Percentiles rank a stretch among this genome's conserved stretches.
These are phyloP conservation scores for Diplosoma virens DNA, from an alignment of 23 tunicate genomes.

Conservation along the genomic window DNA sequence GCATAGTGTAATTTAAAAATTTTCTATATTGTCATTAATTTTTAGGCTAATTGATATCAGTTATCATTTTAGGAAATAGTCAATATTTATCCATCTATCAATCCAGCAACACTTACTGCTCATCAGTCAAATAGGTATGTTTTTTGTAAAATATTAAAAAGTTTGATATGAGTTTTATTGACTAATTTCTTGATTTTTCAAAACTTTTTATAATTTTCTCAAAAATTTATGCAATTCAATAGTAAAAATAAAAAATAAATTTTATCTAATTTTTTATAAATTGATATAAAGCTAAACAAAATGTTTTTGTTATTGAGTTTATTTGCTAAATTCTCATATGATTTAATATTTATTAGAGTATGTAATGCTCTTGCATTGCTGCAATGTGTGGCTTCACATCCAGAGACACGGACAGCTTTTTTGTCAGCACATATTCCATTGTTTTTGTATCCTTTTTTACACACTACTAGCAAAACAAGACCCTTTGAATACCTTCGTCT, in stretches of 20 bases:
- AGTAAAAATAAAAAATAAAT: no score
- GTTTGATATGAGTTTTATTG: not conserved
- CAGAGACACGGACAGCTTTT: conserved; percentile 90
- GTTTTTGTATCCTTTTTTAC: conserved; percentile 92
- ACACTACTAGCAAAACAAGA: conserved; percentile 92
- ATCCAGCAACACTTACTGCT: conserved; percentile 86
- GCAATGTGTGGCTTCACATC: conserved; percentile 99
- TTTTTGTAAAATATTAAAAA: not conserved
- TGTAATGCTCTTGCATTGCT: conserved; percentile 95
- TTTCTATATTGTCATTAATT: no score
- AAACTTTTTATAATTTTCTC: no score
- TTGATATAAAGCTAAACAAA: no score
- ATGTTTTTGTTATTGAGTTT: not conserved
- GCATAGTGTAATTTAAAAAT: no score
- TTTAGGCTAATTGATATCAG: no score
- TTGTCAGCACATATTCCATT: conserved; percentile 96
- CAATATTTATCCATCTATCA: conserved; percentile 90
- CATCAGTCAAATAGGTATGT: conserved; percentile 82
- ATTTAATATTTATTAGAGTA: conserved; percentile 44
- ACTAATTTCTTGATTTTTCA: no score
- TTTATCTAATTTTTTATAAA: no score
- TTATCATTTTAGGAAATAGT: conserved; percentile 93
- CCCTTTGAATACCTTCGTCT: conserved; percentile 93
- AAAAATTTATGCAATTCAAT: no score
- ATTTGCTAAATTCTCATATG: not conserved